Percentiles rank a stretch among this genome's conserved stretches.
phyloP scores from a whole-genome alignment of 2,888 invertebrate species.

The Gymnosoma rotundatum region DNA sequence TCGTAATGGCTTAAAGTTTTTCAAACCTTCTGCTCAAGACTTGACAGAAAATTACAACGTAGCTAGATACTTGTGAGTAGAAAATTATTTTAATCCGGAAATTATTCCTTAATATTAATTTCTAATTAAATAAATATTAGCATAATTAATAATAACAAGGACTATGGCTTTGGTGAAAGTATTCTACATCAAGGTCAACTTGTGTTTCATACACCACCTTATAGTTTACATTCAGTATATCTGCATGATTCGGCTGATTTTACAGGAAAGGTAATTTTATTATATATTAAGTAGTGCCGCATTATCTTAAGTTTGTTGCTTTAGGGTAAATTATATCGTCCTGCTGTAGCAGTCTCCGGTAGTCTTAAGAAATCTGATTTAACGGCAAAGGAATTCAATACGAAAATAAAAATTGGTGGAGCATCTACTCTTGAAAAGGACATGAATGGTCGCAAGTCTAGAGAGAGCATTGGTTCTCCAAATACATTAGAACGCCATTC shows the following conservation, averaged over 20 bases:
- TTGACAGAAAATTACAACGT: constrained; percentile 91
- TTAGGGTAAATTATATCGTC: constrained; percentile 79
- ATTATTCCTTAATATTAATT: neutral
- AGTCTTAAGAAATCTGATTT: constrained; percentile 79
- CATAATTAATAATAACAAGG: constrained; percentile 89
- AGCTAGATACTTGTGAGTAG: constrained; percentile 84
- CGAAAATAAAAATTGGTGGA: constrained; percentile 77
- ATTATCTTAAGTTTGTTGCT: neutral
- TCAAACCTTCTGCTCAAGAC: constrained; percentile 92
- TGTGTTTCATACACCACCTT: constrained; percentile 95
- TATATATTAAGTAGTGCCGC: neutral
- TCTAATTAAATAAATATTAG: constrained; percentile 80
- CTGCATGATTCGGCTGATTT: constrained; percentile 86
- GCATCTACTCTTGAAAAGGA: constrained; percentile 74
- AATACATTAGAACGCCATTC: constrained; percentile 81
- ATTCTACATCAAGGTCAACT: constrained; percentile 92
- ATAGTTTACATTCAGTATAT: constrained; percentile 89
- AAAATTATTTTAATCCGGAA: neutral
- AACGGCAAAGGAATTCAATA: constrained; percentile 75
- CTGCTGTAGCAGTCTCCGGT: constrained; percentile 78
- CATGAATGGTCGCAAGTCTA: constrained; percentile 79
- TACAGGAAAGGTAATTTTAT: constrained; percentile 77
- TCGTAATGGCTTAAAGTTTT: constrained; percentile 93
- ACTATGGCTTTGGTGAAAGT: constrained; percentile 97
- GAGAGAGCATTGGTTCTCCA: constrained; percentile 81